Evolutionary conservation across 2,888 invertebrate species (phyloP), one percentile per base, ranked within the genome.

Genomic region (Alviniconcha strummeri): DNA sequence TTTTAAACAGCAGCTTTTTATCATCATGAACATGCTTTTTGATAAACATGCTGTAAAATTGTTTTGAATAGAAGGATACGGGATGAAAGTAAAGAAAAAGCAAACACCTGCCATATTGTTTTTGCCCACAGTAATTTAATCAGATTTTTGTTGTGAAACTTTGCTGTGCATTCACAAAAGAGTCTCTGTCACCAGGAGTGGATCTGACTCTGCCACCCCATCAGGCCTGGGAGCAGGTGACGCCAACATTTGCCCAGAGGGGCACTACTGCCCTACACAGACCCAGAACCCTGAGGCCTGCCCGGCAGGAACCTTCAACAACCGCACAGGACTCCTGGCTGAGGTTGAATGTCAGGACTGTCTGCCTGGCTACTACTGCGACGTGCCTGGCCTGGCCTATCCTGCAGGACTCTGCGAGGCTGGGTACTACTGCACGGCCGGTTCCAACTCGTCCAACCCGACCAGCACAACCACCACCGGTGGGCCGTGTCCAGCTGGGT

Each of bases 231-330:
- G 89, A 4, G 83, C 86, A 4, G 92, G 91, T 6, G 90, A 91
- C 87, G 90, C 91, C 77, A 91, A 90, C 9, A 85, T 89, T 4
- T 93, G 93, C 83, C 92, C 92, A 8, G 87, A 83, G 15, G 93
- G 93, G 13, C 87, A 91, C 84, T 93, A 91, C 85, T 93, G 93
- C 88, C 86, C 86, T 54, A 72, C 77, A 11, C 90, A 90, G 76
- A 92, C 91, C 15, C 89, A 88, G 67, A 88, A 89, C 52, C 92
- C 93, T 11, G 83, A 84, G 11, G 82, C 90, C 1, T 93, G 93
- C 84, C 92, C 92, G 56, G 86, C 90, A 8, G 93, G 93, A 7
- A 91, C 91, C 4, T 93, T 92, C 88, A 91, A 90, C 88, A 93
- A 93, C 81, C 82, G 85, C 52, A 92, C 92, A 8, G 85, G 86